Base-by-base conservation (phyloP, 2,113 vertebrate genomes). In the Ploceus nigricollis region DNA sequence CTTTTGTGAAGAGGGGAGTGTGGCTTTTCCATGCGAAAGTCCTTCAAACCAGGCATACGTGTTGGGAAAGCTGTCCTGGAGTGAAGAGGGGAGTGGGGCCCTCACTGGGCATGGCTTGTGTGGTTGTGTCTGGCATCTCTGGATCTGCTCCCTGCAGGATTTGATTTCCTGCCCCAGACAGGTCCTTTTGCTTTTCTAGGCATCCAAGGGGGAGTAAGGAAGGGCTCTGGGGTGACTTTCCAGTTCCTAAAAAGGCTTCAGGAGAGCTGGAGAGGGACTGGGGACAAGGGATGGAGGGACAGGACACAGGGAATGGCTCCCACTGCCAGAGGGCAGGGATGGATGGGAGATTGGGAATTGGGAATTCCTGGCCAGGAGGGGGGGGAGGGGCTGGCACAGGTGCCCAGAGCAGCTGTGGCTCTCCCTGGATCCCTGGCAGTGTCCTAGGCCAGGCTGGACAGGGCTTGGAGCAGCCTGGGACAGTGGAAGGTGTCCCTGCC, bases 361-460 rank as follows among this genome's bases (percentile, higher is more conserved):
- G 35, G 51, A 50, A 76, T 66, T 66, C 8, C 10, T 75, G 19
- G 2, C 23, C 64, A 22, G 15, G 37, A 33, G 40, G 39, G 30
- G 8, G 70, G 30, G 11, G 14, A 42, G 44, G 44, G 18, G 18
- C 44, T 44, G 44, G 44, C 17, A 44, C 17, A 12, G 45, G 45
- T 23, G 21, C 21, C 33, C 82, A 54, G 40, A 47, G 33, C 0
- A 23, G n/a, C 81, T 65, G 58, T 23, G 82, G 70, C 60, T 57
- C 24, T 16, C 10, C 37, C 61, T 76, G 82, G 24, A 35, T 76
- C 71, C 44, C 61, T 42, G 71, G 44, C 0, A 77, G 10, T 51
- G 25, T 0, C 45, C 51, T 1, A 66, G 61, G 31, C 31, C 37
- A 33, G 71, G 7, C 0, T 58, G 7, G 10, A 25, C 3, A 4